A percentile compares a stretch with the other conserved stretches of the same genome.
These are phyloP conservation scores for Sinocyclocheilus grahami DNA, from an alignment of 2,113 vertebrate genomes.

Conservation along the genomic window DNA sequence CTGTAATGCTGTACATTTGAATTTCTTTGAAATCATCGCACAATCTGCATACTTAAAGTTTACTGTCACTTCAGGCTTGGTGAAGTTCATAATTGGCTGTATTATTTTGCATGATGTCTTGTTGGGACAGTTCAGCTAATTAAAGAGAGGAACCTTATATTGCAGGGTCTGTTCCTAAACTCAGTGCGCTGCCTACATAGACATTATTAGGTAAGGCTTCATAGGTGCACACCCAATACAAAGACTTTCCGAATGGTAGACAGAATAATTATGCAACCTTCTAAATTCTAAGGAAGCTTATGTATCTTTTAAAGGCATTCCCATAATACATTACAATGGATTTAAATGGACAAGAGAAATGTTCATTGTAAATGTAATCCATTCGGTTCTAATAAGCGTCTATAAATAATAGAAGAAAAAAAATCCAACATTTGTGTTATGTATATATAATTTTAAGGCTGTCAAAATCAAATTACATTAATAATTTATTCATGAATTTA, in stretches of 20 bases:
- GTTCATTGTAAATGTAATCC: neutral
- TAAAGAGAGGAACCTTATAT: neutral
- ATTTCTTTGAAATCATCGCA: slow-evolving; percentile 57
- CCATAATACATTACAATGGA: neutral
- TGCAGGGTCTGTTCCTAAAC: neutral
- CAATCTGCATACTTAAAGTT: slow-evolving; percentile 50
- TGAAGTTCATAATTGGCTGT: slow-evolving; percentile 36
- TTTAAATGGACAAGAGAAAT: neutral
- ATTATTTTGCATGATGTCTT: slow-evolving; percentile 22
- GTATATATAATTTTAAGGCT: too few relatives aligned
- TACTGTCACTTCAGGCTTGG: slow-evolving; percentile 48
- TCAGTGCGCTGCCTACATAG: neutral
- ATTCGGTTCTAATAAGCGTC: neutral
- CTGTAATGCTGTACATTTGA: slow-evolving; percentile 45
- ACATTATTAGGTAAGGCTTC: neutral
- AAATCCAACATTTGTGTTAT: too few relatives aligned
- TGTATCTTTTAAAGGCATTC: neutral
- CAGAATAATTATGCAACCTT: neutral
- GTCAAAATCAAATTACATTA: too few relatives aligned
- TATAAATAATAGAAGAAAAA: too few relatives aligned
- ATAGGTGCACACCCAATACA: neutral
- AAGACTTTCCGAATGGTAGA: neutral
- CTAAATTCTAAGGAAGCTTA: neutral
- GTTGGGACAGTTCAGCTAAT: neutral
- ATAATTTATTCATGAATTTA: too few relatives aligned